Evolutionary conservation across 2,888 invertebrate genomes (phyloP), one percentile per base, ranked within the genome.

Genomic region (Leptinotarsa tumamoca): DNA sequence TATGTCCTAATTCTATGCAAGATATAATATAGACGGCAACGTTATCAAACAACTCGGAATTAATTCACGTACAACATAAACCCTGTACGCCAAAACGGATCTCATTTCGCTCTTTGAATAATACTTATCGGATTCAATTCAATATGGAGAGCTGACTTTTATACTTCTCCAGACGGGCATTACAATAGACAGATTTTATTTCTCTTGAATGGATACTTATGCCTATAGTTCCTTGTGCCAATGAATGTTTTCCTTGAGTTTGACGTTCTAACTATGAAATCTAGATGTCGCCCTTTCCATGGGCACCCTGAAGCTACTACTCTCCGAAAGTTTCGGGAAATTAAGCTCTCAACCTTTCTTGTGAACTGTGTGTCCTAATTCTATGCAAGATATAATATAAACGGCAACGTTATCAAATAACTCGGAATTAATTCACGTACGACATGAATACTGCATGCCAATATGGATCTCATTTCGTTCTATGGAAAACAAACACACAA

Each of bases 371-470:
- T 58, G 21, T 58, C 3, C 13, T 15, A 4, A 10, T 58, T 21
- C 23, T 17, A 14, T 27, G 13, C 21, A 14, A 58, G 23, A 27
- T 27, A 58, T 58, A 3, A 4, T 58, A 4, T 23, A 23, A 21
- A 58, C 23, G 15, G 15, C 4, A 58, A 18, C 2, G 5, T 18
- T 58, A 58, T 18, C 17, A 56, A 21, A 23, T 23, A 23, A 17
- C 1, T 2, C 58, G 14, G 58, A 23, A 58, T 27, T 4, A 58
- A 58, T 58, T 58, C 17, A 43, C 27, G 17, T 33, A n/a, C 63
- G 63, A 63, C 63, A 33, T 63, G 63, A 63, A 63, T 43, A 43
- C 21, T n/a, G 18, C n/a, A 15, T 63, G 63, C 63, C 63, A 63
- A 63, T 63, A 33, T 43, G 17, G n/a, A 63, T 63, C 63, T 58